phyloP scores from a whole-genome alignment of 2,888 invertebrate genomes.

The Schizaphis graminum region DNA sequence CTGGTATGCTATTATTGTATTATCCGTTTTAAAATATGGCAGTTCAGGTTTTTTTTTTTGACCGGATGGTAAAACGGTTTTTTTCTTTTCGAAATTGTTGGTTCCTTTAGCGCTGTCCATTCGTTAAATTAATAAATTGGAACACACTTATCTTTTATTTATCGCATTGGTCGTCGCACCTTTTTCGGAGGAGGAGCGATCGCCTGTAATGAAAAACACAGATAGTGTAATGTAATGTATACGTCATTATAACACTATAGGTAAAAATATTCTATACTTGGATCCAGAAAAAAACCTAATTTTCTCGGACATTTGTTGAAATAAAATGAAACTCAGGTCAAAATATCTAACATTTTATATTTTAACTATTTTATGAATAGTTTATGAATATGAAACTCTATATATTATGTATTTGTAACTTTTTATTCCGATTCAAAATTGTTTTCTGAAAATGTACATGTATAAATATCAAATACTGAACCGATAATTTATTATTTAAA shows the following conservation, averaged over 20 bases:
- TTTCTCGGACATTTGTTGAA: background rate
- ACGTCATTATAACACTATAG: background rate
- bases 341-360: background rate
- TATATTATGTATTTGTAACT: background rate
- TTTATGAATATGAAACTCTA: background rate
- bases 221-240: background rate
- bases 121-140: slow-evolving; percentile 14
- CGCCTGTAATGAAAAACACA: background rate
- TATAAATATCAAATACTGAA: background rate
- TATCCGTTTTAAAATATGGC: background rate
- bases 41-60: background rate
- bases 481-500: background rate
- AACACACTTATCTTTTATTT: slow-evolving; percentile 33
- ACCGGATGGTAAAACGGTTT: background rate
- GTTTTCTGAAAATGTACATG: background rate
- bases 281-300: background rate
- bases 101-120: background rate
- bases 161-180: slow-evolving; percentile 10
- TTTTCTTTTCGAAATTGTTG: background rate
- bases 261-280: background rate
- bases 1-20: background rate
- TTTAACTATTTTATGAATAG: background rate
- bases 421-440: background rate
- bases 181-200: background rate
- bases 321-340: background rate